Evolutionary conservation across 2,888 invertebrate genomes (phyloP), one percentile per base, ranked within the genome.

Genomic region (Brassicogethes aeneus): DNA sequence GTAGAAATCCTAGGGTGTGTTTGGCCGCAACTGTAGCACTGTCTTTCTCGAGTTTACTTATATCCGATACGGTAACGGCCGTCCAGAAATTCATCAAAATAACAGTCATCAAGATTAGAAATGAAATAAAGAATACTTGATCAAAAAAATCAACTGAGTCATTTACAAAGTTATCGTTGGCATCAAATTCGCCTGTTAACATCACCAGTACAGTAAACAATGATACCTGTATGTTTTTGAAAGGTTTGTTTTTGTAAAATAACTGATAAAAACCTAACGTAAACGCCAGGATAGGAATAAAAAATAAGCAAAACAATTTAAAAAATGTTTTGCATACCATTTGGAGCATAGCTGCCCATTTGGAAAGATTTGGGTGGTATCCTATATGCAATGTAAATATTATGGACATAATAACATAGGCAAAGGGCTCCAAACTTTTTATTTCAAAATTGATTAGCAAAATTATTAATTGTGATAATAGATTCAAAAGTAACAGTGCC

Each of bases 311-410:
- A 10, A 23, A 23, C 23, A 23, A 10, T 10, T 23, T 23, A 23
- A 23, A 23, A 23, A 23, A 43, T 13, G 41, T 41, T 36, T 41
- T 43, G n/a, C 39, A 41, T n/a, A 46, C 39, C 16, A 17, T 40
- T 39, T 41, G 40, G 12, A 46, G 17, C 46, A 46, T 43, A 2
- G 43, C 17, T 3, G 46, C 43, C 41, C 43, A 43, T 36, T 46
- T 46, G 8, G 46, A 40, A 2, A 46, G 15, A 38, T 37, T 45
- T 2, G 39, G 43, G 15, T 45, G 45, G 23, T 45, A 40, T 14
- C 46, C 42, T 1, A 37, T 15, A 3, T 41, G 38, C 7, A 46
- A 30, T 33, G 40, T 23, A 36, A 39, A 40, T 3, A 29, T 38
- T 14, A 43, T 34, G 2, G 41, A 33, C 30, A 46, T 34, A 10